Evolutionary conservation across 1,140 invertebrate species (phyloP), one percentile per base, ranked within the genome.

Genomic region (Hycleus phaleratus): DNA sequence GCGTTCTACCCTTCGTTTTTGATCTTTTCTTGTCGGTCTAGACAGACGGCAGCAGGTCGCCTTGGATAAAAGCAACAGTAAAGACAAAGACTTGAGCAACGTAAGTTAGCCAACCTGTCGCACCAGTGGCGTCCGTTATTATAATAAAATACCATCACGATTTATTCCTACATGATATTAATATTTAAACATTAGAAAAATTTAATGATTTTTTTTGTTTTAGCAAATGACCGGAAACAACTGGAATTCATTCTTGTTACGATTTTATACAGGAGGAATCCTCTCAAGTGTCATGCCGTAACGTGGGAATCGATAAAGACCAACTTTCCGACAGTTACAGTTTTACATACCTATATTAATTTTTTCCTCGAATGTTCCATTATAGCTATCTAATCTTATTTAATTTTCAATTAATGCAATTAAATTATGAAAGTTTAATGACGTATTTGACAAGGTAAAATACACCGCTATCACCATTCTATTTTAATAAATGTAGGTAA

Each of bases 11-110:
- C 40, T 18, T 42, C 42, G 25, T 12, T 42, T 4, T 32, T 32
- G 32, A 32, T 5, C 32, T 5, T 32, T 32, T 4, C 32, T 7
- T 25, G 56, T 53, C 42, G 42, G 51, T 53, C 51, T 53, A 32
- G 32, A 32, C 32, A 48, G 47, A 49, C 54, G 46, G 54, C 56
- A 57, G 56, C 56, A 50, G 48, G 56, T 57, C 56, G 56, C 48
- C 56, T 57, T 57, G 56, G 48, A 48, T 49, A 32, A 32, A 32
- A 32, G 32, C 32, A 32, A 7, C 7, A 32, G 18, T 18, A 18
- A 18, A 49, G 56, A 57, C 56, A 57, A 57, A 57, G 56, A 57
- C 56, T 48, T 42, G 47, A 24, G 40, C 56, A 48, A 49, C 32
- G 4, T 18, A 18, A 18, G 32, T 32, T 5, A 32, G 32, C 32